These are phyloP conservation scores for Anarsia innoxiella DNA, from an alignment of 2,888 invertebrate genomes.

Conservation along the genomic window DNA sequence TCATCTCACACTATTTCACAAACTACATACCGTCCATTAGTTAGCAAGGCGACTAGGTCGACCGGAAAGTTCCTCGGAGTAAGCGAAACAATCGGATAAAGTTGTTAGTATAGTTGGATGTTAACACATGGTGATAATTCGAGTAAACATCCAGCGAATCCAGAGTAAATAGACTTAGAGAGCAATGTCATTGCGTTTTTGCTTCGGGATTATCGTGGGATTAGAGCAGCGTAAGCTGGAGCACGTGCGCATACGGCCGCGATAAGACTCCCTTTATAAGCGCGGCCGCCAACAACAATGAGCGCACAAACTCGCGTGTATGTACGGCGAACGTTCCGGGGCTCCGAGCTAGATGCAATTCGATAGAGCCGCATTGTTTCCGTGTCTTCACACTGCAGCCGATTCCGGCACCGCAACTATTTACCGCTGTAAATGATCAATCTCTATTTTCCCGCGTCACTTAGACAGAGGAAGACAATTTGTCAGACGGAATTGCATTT, in stretches of 20 bases:
- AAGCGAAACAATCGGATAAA: conserved; percentile 42
- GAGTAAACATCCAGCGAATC: conserved; percentile 51
- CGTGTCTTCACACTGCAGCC: conserved; percentile 36
- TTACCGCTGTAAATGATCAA: conserved; percentile 40
- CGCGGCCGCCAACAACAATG: conserved; percentile 39
- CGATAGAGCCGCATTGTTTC: conserved; percentile 45
- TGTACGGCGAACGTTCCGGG: conserved; percentile 31
- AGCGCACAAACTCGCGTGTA: conserved; percentile 34
- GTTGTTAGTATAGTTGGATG: conserved; percentile 42
- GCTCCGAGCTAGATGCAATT: conserved; percentile 34
- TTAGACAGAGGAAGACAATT: conserved; percentile 33
- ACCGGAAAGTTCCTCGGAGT: conserved; percentile 33
- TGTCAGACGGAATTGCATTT: conserved; percentile 34
- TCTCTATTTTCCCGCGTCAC: conserved; percentile 36
- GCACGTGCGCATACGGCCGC: conserved; percentile 43
- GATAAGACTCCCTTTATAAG: conserved; percentile 39
- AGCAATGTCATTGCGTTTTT: conserved; percentile 66
- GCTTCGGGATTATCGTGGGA: conserved; percentile 62
- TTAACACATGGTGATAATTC: conserved; percentile 49
- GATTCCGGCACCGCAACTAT: conserved; percentile 33
- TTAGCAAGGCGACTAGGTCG: conserved; percentile 22
- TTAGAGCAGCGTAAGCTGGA: conserved; percentile 40
- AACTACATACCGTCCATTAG: conserved; percentile 37
- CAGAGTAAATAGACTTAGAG: conserved; percentile 51
- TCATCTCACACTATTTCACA: conserved; percentile 28